These are phyloP conservation scores for Brachionus sp. DNA, from an alignment of 1,140 invertebrate genomes.

Conservation along the genomic window DNA sequence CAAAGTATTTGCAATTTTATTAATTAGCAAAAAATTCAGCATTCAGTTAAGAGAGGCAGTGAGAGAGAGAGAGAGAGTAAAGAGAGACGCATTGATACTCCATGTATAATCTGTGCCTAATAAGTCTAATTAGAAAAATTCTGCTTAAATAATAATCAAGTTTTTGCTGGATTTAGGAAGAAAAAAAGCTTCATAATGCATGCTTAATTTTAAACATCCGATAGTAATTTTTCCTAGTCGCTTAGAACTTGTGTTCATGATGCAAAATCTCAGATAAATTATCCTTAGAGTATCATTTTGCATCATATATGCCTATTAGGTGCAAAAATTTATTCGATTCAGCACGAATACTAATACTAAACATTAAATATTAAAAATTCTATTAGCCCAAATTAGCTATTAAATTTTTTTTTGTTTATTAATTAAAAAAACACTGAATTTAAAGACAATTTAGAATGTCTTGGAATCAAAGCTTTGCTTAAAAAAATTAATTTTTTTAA, in stretches of 20 bases:
- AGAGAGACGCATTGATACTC: neutral
- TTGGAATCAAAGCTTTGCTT: too few species aligned
- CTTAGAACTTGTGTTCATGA: neutral
- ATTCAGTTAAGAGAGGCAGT: neutral
- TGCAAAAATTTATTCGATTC: neutral
- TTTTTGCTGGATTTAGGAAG: constrained; percentile 17
- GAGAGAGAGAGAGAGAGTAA: too few species aligned
- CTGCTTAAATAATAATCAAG: constrained; percentile 29
- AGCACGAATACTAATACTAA: neutral
- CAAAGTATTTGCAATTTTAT: constrained; percentile 10
- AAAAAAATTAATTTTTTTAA: too few species aligned
- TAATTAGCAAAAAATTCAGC: neutral
- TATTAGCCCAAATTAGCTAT: too few species aligned
- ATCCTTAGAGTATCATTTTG: neutral
- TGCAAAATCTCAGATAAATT: neutral
- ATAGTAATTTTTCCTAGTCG: neutral
- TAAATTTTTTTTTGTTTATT: too few species aligned
- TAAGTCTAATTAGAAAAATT: constrained; percentile 5
- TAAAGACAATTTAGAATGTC: too few species aligned
- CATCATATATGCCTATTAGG: neutral
- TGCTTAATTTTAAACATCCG: constrained; percentile 40
- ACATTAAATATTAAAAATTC: too few species aligned
- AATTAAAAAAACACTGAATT: too few species aligned
- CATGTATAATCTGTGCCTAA: neutral
- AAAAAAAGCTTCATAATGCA: constrained; percentile 12